Evolutionary conservation across 30 jellyfish, hydroid and myxozoan species (phyloP).

Genomic region (Turritopsis dohrnii): DNA sequence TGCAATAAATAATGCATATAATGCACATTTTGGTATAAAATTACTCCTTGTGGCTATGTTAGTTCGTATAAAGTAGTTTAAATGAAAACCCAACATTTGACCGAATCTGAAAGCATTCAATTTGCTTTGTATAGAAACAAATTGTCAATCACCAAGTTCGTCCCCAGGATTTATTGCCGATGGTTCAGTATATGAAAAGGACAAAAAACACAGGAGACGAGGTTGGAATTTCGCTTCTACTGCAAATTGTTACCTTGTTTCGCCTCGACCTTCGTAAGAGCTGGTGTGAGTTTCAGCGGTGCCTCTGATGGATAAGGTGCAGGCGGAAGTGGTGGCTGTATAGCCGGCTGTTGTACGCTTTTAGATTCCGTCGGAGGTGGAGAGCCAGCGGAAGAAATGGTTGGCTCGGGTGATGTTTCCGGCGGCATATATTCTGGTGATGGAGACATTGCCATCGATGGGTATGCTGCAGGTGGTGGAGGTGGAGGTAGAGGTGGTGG

Average conservation of each 20-base stretch:
- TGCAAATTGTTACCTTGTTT: background rate
- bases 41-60: too few relatives aligned
- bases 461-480: slow-evolving; percentile 40
- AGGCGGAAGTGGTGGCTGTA: slow-evolving; percentile 22
- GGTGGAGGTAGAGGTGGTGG: too few relatives aligned
- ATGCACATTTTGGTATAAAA: too few relatives aligned
- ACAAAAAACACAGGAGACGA: background rate
- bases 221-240: background rate
- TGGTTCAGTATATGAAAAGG: too few relatives aligned
- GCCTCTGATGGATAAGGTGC: background rate
- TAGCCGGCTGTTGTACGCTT: slow-evolving; percentile 3
- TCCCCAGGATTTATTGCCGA: too few relatives aligned
- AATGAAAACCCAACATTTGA: too few relatives aligned
- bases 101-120: too few relatives aligned
- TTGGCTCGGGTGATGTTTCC: background rate
- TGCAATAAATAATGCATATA: too few relatives aligned
- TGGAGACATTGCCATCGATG: slow-evolving; percentile 36
- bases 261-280: background rate
- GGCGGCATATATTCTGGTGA: slow-evolving; percentile 8
- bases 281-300: background rate
- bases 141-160: too few relatives aligned
- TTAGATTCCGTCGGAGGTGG: slow-evolving; percentile 1
- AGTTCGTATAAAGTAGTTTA: too few relatives aligned
- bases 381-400: background rate
- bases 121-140: too few relatives aligned